Base-by-base conservation (phyloP, 2,888 invertebrate species). In the Colostygia pectinataria region DNA sequence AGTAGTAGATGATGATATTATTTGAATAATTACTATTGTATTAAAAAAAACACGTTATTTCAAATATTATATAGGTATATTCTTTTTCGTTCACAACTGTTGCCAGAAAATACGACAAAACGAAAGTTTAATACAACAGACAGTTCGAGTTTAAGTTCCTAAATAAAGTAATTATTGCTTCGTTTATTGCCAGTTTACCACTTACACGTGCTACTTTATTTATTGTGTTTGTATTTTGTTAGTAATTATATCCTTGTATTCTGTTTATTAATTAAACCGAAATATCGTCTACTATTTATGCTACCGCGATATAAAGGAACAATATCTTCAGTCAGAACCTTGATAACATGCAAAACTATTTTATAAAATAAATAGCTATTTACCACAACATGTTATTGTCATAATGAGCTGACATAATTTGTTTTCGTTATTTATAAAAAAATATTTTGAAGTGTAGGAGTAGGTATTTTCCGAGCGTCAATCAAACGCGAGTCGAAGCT, bases 191-290 rank as follows among this genome's bases (percentile, higher is more conserved):
- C 13, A 4, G 32, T 29, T 33, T 29, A 13, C 15, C 36, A 33
- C 33, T 41, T 33, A 43, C 57, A 54, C 39, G 33, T 54, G 57
- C 36, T 52, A 28, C 57, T 18, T 29, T 38, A 49, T 57, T 57
- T 54, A 57, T 50, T 29, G 14, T 31, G 13, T 39, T 41, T 39
- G 29, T 40, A 27, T 13, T 49, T 29, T 23, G 28, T 12, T 27
- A 13, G 31, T 40, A 46, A 44, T 46, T 31, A 46, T 20, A 2
- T 38, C 31, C 32, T 48, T 42, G 29, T 36, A 36, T 33, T 37
- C 44, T 13, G 27, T 24, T 34, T 40, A 43, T 39, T 45, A 42
- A 52, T 44, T 45, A 31, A 34, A 24, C 33, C 25, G 39, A 38
- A 29, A 23, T 6, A 48, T 13, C 15, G 20, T 33, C n/a, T 32